Evolutionary conservation across 2,797 vertebrate species (phyloP).

Genomic region (Pantherophis alleghaniensis): DNA sequence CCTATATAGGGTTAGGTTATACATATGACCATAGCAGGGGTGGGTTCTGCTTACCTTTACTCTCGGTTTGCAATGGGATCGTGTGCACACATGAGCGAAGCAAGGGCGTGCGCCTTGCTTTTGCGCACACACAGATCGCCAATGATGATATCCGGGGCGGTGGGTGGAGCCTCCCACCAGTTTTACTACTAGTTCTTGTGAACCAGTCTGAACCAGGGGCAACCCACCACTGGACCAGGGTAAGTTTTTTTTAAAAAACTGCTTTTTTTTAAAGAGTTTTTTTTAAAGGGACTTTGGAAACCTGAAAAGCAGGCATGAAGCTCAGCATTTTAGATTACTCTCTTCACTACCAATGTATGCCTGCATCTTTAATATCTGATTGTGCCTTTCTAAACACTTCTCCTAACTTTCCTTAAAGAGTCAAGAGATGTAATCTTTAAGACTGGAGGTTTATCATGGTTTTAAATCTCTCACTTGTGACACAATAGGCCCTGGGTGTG

Average conservation of each 20-base stretch:
- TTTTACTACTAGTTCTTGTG: too few relatives aligned
- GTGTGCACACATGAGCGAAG: accelerated
- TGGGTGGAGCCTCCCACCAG: too few relatives aligned
- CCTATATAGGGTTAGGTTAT: neutral
- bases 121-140: too few relatives aligned
- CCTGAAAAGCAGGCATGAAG: neutral
- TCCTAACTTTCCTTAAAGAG: neutral
- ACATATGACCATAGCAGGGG: neutral
- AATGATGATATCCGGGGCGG: too few relatives aligned
- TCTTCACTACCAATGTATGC: neutral
- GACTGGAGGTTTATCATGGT: neutral
- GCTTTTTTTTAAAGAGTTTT: neutral
- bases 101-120: too few relatives aligned
- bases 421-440: neutral
- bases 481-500: neutral
- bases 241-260: neutral
- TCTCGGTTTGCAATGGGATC: too few relatives aligned
- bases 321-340: neutral
- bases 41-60: too few relatives aligned
- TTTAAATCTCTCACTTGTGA: neutral
- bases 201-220: too few relatives aligned
- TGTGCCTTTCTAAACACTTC: neutral
- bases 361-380: neutral
- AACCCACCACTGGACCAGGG: too few relatives aligned
- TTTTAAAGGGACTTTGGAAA: neutral